These are phyloP conservation scores for Sciaenops ocellatus DNA, from an alignment of 2,797 vertebrate genomes.

Conservation along the genomic window DNA sequence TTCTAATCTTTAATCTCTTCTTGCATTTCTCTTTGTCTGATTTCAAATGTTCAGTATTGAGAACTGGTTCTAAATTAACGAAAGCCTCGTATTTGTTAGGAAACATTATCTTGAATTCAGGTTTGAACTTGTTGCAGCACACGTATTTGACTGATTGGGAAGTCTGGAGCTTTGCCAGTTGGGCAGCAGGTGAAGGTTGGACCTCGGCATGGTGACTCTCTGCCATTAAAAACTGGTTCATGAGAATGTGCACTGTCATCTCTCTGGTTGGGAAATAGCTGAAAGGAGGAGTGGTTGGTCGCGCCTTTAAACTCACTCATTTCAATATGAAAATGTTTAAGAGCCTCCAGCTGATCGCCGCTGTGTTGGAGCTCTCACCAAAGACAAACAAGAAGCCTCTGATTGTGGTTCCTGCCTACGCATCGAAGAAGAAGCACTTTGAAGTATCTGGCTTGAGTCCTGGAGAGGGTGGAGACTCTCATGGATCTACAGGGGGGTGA, in stretches of 20 bases:
- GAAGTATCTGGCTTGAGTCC: neutral
- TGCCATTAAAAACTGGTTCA: neutral
- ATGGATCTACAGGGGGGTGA: neutral
- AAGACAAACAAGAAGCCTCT: neutral
- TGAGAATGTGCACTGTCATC: neutral
- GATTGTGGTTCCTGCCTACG: constrained; percentile 2
- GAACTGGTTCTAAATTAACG: neutral
- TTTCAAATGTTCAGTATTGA: neutral
- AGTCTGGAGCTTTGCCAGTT: constrained; percentile 13
- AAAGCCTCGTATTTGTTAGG: neutral
- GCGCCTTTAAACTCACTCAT: neutral
- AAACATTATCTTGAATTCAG: constrained; percentile 2
- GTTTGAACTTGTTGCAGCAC: constrained; percentile 1
- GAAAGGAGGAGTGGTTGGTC: neutral
- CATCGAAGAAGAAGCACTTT: neutral
- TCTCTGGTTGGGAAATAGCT: neutral
- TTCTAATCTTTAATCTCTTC: neutral
- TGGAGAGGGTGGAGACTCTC: neutral
- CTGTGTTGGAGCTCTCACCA: neutral
- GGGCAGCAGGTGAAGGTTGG: neutral
- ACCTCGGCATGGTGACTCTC: neutral
- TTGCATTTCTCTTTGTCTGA: neutral
- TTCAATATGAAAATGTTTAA: constrained; percentile 10
- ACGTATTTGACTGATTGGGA: neutral
- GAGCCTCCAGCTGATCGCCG: neutral